Percentiles rank a stretch among this genome's conserved stretches.
These are phyloP conservation scores for Galbula dea DNA, from an alignment of 2,113 vertebrate genomes.

Conservation along the genomic window DNA sequence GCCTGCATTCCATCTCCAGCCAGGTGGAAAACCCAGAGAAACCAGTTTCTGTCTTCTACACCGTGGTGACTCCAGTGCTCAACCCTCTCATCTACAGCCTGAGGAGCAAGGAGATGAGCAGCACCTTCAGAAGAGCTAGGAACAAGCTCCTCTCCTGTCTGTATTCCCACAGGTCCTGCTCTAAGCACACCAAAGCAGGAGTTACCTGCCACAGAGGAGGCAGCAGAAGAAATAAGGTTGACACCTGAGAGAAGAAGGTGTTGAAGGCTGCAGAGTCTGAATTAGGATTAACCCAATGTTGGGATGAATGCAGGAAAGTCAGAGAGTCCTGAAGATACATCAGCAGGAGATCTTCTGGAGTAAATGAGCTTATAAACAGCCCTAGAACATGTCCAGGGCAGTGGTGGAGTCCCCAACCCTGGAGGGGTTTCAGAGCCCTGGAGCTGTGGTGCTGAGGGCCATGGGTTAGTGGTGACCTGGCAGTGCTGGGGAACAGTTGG, in stretches of 20 bases:
- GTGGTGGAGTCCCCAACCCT: not conserved
- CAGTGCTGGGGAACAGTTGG: no score
- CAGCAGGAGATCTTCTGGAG: not conserved
- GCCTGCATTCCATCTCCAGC: not conserved
- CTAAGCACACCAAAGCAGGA: no score
- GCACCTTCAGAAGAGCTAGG: not conserved
- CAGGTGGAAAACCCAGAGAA: not conserved
- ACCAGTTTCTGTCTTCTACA: conserved; percentile 24
- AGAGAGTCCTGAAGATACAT: not conserved
- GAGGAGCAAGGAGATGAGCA: conserved; percentile 34
- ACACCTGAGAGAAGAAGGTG: not conserved
- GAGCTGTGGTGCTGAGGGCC: not conserved
- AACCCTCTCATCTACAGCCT: conserved; percentile 52
- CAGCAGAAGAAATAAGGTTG: not conserved
- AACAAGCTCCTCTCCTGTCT: not conserved
- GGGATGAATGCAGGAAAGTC: not conserved
- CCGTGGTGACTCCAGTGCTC: conserved; percentile 17
- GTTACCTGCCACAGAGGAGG: no score
- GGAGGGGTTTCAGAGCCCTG: not conserved
- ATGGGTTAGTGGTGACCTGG: not conserved
- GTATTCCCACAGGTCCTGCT: not conserved
- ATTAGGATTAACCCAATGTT: not conserved
- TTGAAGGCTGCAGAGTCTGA: not conserved
- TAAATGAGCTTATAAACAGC: not conserved
- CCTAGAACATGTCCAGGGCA: not conserved